Evolutionary conservation across 2,113 vertebrate genomes (phyloP).

Genomic region (Porphyrio hochstetteri): DNA sequence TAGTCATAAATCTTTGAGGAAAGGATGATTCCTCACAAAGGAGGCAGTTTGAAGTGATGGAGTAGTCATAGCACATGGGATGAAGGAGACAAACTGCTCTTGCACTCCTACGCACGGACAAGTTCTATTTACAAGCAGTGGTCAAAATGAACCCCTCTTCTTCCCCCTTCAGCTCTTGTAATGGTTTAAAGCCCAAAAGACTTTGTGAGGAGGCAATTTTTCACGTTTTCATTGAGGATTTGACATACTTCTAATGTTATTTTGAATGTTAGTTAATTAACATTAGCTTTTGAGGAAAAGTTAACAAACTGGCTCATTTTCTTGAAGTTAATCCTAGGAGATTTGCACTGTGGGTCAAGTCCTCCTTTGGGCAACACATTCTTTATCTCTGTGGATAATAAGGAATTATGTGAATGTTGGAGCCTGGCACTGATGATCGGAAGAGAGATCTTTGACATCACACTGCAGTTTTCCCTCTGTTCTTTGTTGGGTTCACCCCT

Average conservation of each 20-base stretch:
- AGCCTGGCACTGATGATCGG: background rate
- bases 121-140: slow-evolving; percentile 53
- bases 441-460: slow-evolving; percentile 21
- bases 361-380: background rate
- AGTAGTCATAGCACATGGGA: slow-evolving; percentile 27
- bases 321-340: background rate
- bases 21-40: background rate
- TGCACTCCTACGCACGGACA: background rate
- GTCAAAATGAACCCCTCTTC: background rate
- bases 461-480: background rate
- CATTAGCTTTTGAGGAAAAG: background rate
- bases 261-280: background rate
- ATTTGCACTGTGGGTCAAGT: background rate
- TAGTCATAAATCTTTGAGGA: background rate
- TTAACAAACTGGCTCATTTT: background rate
- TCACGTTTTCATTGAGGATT: background rate
- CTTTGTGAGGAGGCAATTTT: background rate
- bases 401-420: background rate
- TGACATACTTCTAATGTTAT: background rate
- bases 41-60: background rate
- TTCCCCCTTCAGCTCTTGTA: background rate
- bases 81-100: slow-evolving; percentile 52
- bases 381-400: background rate
- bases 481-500: background rate
- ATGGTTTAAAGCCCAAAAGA: background rate